Evolutionary conservation across 2,113 vertebrate species (phyloP).

Genomic region (Phyllopteryx taeniolatus): DNA sequence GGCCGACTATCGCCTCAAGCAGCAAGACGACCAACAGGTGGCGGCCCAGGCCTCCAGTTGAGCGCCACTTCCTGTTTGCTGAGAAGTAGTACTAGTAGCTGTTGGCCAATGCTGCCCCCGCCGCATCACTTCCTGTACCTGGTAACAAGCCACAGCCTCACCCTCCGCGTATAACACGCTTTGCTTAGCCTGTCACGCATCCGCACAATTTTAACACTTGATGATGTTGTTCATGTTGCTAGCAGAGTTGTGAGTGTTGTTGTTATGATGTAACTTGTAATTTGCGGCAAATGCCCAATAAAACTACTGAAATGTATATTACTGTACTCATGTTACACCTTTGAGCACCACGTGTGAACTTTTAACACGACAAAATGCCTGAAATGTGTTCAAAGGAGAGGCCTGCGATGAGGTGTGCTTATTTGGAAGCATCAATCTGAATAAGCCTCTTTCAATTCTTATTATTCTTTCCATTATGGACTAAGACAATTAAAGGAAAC

Average conservation of each 20-base stretch:
- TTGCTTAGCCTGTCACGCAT: slow-evolving; percentile 58
- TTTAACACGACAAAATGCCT: background rate
- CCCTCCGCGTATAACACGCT: background rate
- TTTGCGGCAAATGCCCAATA: background rate
- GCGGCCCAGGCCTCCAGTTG: slow-evolving; percentile 56
- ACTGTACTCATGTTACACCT: too few species aligned
- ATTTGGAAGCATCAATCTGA: background rate
- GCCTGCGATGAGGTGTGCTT: background rate
- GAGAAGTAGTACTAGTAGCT: background rate
- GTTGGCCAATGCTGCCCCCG: background rate
- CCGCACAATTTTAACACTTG: slow-evolving; percentile 59
- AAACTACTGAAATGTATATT: background rate
- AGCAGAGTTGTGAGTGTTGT: background rate
- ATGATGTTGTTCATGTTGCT: background rate
- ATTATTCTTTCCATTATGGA: too few species aligned
- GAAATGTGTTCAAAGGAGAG: background rate
- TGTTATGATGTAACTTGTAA: background rate
- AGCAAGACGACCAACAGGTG: slow-evolving; percentile 67
- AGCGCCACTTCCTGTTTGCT: slow-evolving; percentile 22
- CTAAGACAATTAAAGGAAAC: too few species aligned
- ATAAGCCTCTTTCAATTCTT: background rate
- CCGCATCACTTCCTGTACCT: background rate
- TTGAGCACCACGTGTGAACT: background rate
- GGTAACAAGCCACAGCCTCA: background rate
- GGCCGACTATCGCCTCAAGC: slow-evolving; percentile 87